Base-by-base conservation (phyloP, 2,113 vertebrate genomes). In the Thryonomys swinderianus region DNA sequence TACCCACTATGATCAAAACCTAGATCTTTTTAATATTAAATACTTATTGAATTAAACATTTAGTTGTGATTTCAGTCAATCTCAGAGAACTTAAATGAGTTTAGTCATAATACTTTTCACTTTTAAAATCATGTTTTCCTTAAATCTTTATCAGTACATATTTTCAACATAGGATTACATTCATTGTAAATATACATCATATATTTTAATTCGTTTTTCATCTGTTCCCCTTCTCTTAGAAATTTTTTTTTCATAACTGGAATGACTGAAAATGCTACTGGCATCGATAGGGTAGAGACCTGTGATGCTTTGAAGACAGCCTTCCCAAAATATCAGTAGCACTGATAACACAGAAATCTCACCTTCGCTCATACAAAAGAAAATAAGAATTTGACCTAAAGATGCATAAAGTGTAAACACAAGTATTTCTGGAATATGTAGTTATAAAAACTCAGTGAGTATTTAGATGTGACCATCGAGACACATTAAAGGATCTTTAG, bases 31-130 rank as follows among this genome's bases (percentile, higher is more conserved):
- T 40, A 71, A 40, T 40, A 71, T 45, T 45, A 13, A 73, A 40
- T 55, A 10, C 17, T 88, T 32, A 76, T 59, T 91, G 64, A 80
- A 66, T 87, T 92, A 71, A 94, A 82, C 23, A 83, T 88, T 84
- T 79, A 69, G 21, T 92, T 53, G 92, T 90, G 3, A 84, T 93
- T 85, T 55, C 90, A 42, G 61, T 32, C 74, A n/a, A 10, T 64
- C 20, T 95, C 32, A 92, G 67, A 37, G 78, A 92, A 88, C 55
- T 59, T 61, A 93, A 81, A 57, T 86, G 51, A 84, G 7, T 92
- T 92, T 84, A 57, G 6, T 30, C 25, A 34, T 69, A 45, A 13
- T 94, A 27, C 59, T 45, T 42, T 25, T 64, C 12, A 64, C 40
- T 73, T 27, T 45, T 14, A 42, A 73, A 8, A 40, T 4, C 11